phyloP scores from a whole-genome alignment of 2,113 vertebrate genomes.

The Taxidea taxus region DNA sequence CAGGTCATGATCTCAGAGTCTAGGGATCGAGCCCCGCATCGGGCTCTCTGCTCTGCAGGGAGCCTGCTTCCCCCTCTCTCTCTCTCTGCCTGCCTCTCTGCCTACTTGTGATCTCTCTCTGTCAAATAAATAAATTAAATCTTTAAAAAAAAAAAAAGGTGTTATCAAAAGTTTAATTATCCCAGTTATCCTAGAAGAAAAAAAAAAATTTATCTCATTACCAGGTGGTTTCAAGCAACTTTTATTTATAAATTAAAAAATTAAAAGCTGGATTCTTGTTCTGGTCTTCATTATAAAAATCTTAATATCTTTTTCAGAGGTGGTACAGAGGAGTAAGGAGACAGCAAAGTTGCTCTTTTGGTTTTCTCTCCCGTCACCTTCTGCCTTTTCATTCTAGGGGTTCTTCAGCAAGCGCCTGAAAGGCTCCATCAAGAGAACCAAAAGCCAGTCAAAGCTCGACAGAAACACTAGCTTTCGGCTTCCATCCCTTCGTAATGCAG shows the following conservation, averaged over 20 bases:
- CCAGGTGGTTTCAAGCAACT: neutral
- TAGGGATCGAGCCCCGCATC: no score
- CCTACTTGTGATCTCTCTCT: no score
- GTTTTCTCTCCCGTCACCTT: conserved; percentile 43
- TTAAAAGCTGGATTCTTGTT: neutral
- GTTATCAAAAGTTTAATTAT: conserved; percentile 26
- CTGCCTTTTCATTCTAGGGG: conserved; percentile 85
- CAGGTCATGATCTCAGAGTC: no score
- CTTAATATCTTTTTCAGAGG: neutral
- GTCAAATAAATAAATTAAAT: no score
- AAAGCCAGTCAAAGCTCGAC: conserved; percentile 97
- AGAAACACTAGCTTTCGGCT: conserved; percentile 94
- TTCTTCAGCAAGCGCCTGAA: conserved; percentile 98
- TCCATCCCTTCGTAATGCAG: conserved; percentile 87
- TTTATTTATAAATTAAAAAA: conserved; percentile 9
- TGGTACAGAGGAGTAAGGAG: neutral
- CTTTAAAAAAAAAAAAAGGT: no score
- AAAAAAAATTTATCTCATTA: neutral
- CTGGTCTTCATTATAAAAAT: neutral
- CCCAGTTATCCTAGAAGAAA: neutral
- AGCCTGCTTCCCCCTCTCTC: no score
- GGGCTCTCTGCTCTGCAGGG: no score
- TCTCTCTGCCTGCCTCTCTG: no score
- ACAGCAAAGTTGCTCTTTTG: neutral
- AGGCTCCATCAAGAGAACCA: conserved; percentile 97